Base-by-base conservation (phyloP, 2,888 invertebrate genomes). In the Xanthorhoe spadicearia region DNA sequence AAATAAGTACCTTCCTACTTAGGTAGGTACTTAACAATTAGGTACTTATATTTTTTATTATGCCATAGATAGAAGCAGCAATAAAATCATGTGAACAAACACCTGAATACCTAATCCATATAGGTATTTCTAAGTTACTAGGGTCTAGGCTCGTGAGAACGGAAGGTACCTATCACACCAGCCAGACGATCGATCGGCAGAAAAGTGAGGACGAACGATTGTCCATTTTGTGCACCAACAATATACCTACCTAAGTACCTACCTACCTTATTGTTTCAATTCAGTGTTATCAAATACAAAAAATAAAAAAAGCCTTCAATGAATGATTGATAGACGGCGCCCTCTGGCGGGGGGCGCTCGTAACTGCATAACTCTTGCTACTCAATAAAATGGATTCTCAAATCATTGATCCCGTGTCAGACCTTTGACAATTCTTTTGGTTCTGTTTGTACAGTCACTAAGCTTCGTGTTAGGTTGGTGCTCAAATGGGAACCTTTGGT, bases 261-360 rank as follows among this genome's bases (percentile, higher is more conserved):
- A n/a, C n/a, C n/a, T n/a, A n/a, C n/a, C n/a, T n/a, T n/a, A n/a
- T n/a, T n/a, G n/a, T n/a, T n/a, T n/a, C n/a, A 28, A 28, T 28
- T 28, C 28, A 28, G 28, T 28, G n/a, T n/a, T n/a, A n/a, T n/a
- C n/a, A n/a, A n/a, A n/a, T n/a, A n/a, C n/a, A n/a, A n/a, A n/a
- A n/a, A n/a, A n/a, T n/a, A n/a, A 93, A 93, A 93, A 93, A 93
- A 93, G 87, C 88, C 90, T 92, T 75, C 88, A 85, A 92, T 93
- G n/a, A n/a, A n/a, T n/a, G 93, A 93, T 93, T 93, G 93, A 93
- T 93, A 93, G 92, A 89, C 88, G 85, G 85, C 88, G 83, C 91
- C 89, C 90, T 80, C 80, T 72, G 74, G 77, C 74, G 76, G 76
- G 75, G 72, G 75, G 73, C 78, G 78, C 59, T 48, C 64, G 68